Evolutionary conservation across 2,888 invertebrate genomes (phyloP).

Genomic region (Pseudolycoriella hygida): DNA sequence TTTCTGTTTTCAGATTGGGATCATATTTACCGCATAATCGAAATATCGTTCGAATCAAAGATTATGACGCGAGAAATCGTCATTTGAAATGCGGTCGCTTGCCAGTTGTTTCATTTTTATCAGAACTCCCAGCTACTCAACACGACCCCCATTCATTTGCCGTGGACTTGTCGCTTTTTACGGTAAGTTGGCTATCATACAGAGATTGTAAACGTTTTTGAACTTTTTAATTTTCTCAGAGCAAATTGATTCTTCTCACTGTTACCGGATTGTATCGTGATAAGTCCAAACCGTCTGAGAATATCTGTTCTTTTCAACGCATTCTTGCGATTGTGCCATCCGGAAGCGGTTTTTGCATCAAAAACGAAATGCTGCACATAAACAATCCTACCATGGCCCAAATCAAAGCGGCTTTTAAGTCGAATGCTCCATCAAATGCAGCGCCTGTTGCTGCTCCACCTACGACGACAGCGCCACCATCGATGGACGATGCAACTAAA

Average conservation of each 20-base stretch:
- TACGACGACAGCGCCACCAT: not conserved
- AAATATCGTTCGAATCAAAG: constrained; percentile 38
- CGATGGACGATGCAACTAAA: constrained; percentile 37
- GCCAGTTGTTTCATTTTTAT: constrained; percentile 64
- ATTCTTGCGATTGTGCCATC: constrained; percentile 65
- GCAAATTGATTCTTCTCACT: constrained; percentile 57
- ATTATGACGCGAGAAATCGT: constrained; percentile 42
- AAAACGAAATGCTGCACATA: constrained; percentile 67
- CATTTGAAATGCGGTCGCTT: constrained; percentile 55
- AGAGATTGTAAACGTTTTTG: not conserved
- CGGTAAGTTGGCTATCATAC: constrained; percentile 29
- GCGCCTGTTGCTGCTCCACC: too few species aligned
- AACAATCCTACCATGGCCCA: constrained; percentile 55
- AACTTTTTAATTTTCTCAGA: constrained; percentile 31
- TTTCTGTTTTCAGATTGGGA: constrained; percentile 31
- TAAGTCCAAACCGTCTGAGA: constrained; percentile 11
- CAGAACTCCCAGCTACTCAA: constrained; percentile 65
- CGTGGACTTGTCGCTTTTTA: constrained; percentile 68
- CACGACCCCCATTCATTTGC: constrained; percentile 79
- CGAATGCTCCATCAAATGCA: constrained; percentile 6
- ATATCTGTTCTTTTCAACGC: constrained; percentile 50
- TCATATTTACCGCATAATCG: constrained; percentile 45
- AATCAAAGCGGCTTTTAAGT: constrained; percentile 22
- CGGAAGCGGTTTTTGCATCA: constrained; percentile 64
- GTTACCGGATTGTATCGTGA: constrained; percentile 81